These are phyloP conservation scores for Gryllus bimaculatus DNA, from an alignment of 1,140 invertebrate genomes.

Conservation along the genomic window DNA sequence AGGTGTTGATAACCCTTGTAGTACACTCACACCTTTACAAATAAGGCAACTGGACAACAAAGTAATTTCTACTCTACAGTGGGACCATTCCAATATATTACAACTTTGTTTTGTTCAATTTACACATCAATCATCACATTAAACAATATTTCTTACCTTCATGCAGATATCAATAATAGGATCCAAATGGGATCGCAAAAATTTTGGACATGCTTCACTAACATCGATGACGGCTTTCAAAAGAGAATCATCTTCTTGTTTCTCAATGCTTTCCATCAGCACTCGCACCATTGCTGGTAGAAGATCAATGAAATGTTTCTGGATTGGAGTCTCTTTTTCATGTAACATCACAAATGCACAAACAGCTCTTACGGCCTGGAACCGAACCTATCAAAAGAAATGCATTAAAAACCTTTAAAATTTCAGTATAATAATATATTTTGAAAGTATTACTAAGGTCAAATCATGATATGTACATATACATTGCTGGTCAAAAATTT, in stretches of 20 bases:
- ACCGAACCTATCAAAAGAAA: constrained; percentile 43
- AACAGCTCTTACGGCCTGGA: constrained; percentile 74
- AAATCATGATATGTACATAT: no score
- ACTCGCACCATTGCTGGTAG: constrained; percentile 66
- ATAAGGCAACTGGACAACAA: not conserved
- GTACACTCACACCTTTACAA: not conserved
- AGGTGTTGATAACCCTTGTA: no score
- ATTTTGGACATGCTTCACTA: constrained; percentile 87
- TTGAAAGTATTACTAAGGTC: no score
- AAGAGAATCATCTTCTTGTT: constrained; percentile 80
- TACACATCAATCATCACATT: not conserved
- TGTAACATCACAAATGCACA: constrained; percentile 85
- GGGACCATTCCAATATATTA: no score
- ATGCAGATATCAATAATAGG: constrained; percentile 85
- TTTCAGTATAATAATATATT: no score
- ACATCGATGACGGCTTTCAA: constrained; percentile 89
- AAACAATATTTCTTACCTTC: constrained; percentile 49
- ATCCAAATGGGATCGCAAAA: constrained; percentile 74
- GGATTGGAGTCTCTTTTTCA: constrained; percentile 77
- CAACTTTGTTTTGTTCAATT: no score
- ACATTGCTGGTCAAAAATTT: no score
- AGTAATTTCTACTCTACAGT: not conserved
- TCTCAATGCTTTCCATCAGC: constrained; percentile 67
- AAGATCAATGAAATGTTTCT: constrained; percentile 80
- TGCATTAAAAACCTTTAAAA: not conserved